phyloP scores from a whole-genome alignment of 2,113 vertebrate species.

The Alosa alosa region DNA sequence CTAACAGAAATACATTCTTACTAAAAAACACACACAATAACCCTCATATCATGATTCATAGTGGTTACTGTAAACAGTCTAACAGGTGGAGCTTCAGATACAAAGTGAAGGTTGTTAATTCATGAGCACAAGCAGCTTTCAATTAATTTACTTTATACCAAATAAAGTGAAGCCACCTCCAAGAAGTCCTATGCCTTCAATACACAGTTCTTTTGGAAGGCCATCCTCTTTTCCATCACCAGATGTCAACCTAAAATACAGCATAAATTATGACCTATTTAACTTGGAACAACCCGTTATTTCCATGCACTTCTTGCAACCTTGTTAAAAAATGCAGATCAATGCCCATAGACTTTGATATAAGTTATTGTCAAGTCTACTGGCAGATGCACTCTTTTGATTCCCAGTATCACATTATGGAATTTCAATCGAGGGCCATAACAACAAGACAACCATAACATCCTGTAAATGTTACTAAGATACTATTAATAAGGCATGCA shows the following conservation, averaged over 20 bases:
- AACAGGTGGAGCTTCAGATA: background rate
- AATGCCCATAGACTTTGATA: background rate
- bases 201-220: conserved; percentile 52
- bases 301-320: background rate
- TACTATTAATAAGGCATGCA: background rate
- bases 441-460: background rate
- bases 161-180: conserved; percentile 51
- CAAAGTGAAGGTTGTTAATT: background rate
- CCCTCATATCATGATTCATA: background rate
- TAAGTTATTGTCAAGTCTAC: background rate
- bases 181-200: conserved; percentile 61
- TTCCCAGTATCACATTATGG: too few relatives aligned
- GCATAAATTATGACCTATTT: background rate
- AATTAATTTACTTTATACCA: background rate
- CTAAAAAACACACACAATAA: background rate
- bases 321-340: too few relatives aligned
- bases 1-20: background rate
- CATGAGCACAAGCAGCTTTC: background rate
- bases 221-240: background rate
- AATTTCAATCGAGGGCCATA: background rate
- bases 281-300: background rate
- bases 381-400: too few relatives aligned
- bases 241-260: conserved; percentile 53
- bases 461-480: too few relatives aligned
- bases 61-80: background rate